Percentiles rank a stretch among this genome's conserved stretches.
These are phyloP conservation scores for Scaptomyza parva DNA, from an alignment of 2,888 invertebrate genomes.

Conservation along the genomic window DNA sequence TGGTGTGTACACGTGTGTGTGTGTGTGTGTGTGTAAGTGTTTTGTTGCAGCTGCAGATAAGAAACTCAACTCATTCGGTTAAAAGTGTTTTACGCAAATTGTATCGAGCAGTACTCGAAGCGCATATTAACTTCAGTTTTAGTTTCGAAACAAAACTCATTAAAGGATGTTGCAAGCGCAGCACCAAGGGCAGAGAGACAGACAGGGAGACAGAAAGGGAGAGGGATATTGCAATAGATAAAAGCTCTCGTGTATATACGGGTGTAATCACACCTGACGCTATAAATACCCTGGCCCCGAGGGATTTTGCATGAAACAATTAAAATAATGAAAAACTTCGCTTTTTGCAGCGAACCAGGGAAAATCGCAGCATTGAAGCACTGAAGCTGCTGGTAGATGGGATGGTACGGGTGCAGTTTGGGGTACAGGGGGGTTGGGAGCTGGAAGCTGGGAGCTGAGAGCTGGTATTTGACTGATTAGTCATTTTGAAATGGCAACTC, in stretches of 20 bases:
- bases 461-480: conserved; percentile 75
- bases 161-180: conserved; percentile 55
- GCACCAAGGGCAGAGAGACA: conserved; percentile 4
- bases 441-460: no score
- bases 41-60: conserved; percentile 63
- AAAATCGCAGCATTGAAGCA: conserved; percentile 11
- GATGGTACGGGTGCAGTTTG: background rate
- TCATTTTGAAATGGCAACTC: conserved; percentile 65
- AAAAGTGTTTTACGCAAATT: conserved; percentile 68
- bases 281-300: conserved; percentile 56
- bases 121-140: conserved; percentile 76
- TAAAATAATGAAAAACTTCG: conserved; percentile 68
- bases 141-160: conserved; percentile 77
- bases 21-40: conserved; percentile 18
- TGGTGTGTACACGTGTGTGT: conserved; percentile 14
- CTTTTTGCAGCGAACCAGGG: conserved; percentile 7
- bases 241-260: conserved; percentile 36
- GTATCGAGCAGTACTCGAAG: conserved; percentile 63
- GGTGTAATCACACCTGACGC: conserved; percentile 73
- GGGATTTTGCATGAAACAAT: conserved; percentile 69
- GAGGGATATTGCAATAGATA: conserved; percentile 4
- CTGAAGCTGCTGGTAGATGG: background rate
- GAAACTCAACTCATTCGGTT: conserved; percentile 67
- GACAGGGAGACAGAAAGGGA: background rate
- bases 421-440: background rate